Evolutionary conservation across 2,888 invertebrate genomes (phyloP).

Genomic region (Agrotis puta): DNA sequence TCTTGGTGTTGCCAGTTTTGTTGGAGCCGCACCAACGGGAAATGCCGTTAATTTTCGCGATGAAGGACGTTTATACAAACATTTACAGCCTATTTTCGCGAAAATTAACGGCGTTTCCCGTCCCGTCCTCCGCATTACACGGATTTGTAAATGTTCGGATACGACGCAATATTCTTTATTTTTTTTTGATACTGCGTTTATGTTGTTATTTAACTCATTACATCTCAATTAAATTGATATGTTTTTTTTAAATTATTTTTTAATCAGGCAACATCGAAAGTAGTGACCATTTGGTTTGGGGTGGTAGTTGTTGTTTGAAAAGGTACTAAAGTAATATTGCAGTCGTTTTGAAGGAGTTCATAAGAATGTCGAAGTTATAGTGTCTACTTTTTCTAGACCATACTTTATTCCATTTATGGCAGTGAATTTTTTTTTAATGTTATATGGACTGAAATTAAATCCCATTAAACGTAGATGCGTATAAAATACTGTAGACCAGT

Average conservation of each 20-base stretch:
- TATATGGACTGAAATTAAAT: conserved; percentile 39
- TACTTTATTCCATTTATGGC: conserved; percentile 48
- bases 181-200: not conserved
- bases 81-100: too few relatives aligned
- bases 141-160: not conserved
- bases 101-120: too few relatives aligned
- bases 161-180: not conserved
- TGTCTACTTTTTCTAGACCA: conserved; percentile 39
- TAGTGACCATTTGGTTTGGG: conserved; percentile 3
- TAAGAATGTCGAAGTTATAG: conserved; percentile 14
- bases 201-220: conserved; percentile 12
- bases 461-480: conserved; percentile 27
- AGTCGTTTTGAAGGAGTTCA: conserved; percentile 16
- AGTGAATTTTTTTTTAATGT: conserved; percentile 41
- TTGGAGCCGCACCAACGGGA: too few relatives aligned
- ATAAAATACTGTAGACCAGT: conserved; percentile 20
- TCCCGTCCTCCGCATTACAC: too few relatives aligned
- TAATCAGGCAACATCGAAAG: conserved; percentile 32
- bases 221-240: conserved; percentile 9
- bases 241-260: not conserved
- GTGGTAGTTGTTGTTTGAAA: conserved; percentile 13
- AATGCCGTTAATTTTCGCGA: too few relatives aligned
- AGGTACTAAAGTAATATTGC: conserved; percentile 29
- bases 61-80: too few relatives aligned
- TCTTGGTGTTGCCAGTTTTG: conserved; percentile 22